Evolutionary conservation across 2,113 vertebrate genomes (phyloP).

Genomic region (Nannobrachium achirus): DNA sequence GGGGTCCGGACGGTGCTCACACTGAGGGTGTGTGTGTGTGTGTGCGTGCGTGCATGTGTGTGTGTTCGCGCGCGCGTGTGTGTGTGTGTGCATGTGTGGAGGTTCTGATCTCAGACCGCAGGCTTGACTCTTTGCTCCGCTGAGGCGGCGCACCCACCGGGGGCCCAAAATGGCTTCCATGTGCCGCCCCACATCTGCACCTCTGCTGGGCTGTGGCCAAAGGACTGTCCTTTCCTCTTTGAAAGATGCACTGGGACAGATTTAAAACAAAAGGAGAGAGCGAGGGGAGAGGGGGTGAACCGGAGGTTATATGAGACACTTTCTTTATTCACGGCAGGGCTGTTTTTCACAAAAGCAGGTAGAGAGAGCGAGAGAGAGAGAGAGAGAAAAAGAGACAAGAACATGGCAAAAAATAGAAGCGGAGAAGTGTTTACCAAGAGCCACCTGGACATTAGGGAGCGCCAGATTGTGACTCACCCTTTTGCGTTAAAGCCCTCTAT

Average conservation of each 20-base stretch:
- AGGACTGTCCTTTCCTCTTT: conserved; percentile 67
- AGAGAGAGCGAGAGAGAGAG: conserved; percentile 18
- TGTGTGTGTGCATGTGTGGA: conserved; percentile 43
- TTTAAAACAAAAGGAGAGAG: conserved; percentile 47
- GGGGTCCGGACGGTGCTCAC: conserved; percentile 54
- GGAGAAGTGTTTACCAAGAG: conserved; percentile 60
- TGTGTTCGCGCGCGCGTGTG: neutral
- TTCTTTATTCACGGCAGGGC: conserved; percentile 31
- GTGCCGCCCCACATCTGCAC: conserved; percentile 69
- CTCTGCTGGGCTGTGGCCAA: conserved; percentile 67
- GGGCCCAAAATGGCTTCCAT: conserved; percentile 74
- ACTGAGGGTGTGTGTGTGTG: conserved; percentile 41
- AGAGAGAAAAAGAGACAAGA: conserved; percentile 53
- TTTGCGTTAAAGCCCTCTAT: conserved; percentile 48
- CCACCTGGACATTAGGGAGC: conserved; percentile 63
- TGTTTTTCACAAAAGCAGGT: conserved; percentile 54
- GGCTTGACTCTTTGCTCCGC: conserved; percentile 39
- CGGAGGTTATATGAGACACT: conserved; percentile 42
- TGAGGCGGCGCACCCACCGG: conserved; percentile 18
- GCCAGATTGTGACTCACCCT: conserved; percentile 68
- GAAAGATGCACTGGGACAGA: conserved; percentile 56
- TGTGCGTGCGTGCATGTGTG: too few relatives aligned
- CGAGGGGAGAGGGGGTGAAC: conserved; percentile 35
- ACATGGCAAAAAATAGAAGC: conserved; percentile 29
- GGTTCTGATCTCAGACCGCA: conserved; percentile 63